These are phyloP conservation scores for Dascyllus trimaculatus DNA, from an alignment of 2,113 vertebrate species.

Conservation along the genomic window DNA sequence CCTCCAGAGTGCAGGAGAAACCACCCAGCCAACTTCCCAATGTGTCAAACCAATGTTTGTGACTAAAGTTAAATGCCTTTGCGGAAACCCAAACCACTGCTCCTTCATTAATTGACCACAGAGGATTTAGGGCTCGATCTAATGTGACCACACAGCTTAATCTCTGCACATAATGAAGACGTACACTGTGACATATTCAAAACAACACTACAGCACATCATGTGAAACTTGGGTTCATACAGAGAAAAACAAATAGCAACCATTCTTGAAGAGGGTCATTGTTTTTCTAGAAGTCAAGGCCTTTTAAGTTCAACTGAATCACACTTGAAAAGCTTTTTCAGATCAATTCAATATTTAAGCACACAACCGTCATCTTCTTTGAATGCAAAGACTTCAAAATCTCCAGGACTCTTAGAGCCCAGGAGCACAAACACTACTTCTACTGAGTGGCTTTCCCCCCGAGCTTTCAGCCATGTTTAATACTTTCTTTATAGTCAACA, in stretches of 20 bases:
- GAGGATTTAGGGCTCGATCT: constrained; percentile 55
- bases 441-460: neutral
- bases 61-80: constrained; percentile 33
- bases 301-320: constrained; percentile 24
- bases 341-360: neutral
- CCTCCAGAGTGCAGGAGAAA: constrained; percentile 12
- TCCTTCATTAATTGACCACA: constrained; percentile 64
- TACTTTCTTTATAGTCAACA: neutral
- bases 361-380: neutral
- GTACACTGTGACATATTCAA: constrained; percentile 40
- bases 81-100: constrained; percentile 40
- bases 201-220: constrained; percentile 36
- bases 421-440: neutral
- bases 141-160: constrained; percentile 50
- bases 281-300: neutral
- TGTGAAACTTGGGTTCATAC: neutral
- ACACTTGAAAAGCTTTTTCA: neutral
- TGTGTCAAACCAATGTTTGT: constrained; percentile 57
- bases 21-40: constrained; percentile 30
- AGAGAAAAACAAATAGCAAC: neutral
- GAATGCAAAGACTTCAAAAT: neutral
- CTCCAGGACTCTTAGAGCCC: neutral
- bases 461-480: neutral
- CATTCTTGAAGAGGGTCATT: neutral
- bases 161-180: constrained; percentile 52